Evolutionary conservation across 2,888 invertebrate genomes (phyloP), one percentile per base, ranked within the genome.

Genomic region (Eumacrocentrus americanus): DNA sequence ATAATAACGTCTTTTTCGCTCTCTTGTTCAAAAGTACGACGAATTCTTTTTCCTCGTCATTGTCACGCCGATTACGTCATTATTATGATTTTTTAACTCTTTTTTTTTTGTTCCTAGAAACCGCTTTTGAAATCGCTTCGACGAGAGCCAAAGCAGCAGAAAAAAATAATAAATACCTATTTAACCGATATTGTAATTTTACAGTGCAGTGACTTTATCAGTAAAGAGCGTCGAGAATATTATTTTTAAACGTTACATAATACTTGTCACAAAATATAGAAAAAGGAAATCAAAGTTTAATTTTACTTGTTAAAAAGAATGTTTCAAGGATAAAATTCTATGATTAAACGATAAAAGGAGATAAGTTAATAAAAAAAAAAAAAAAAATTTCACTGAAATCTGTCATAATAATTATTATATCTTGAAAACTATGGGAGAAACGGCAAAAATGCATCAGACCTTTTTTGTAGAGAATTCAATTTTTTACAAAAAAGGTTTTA

Each of bases 121-220:
- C 29, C 29, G n/a, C 29, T 29, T 29, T 29, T 29, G 29, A 29
- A 29, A 9, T 4, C 29, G 29, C 4, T 29, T 4, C 29, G 5
- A n/a, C 9, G 29, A 29, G 29, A 9, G 29, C 4, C 9, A 6
- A 29, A 29, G 9, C 9, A 29, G 29, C n/a, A n/a, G n/a, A n/a
- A n/a, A n/a, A n/a, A n/a, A n/a, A n/a, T n/a, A n/a, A 29, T 9
- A 9, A 46, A 22, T 46, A 46, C 22, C 23, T 46, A 46, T 46
- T 46, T 18, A 20, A 46, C 25, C 46, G 46, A 46, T 46, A 46
- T 23, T 46, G 14, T 23, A 46, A 46, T 46, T 46, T 23, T 46
- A 46, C 23, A 46, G 23, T 46, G 11, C 7, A 46, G 18, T 5
- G 23, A 46, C 23, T 22, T 20, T 22, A 3, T 25, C n/a, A 42